Conservation (phyloP, 2,888 invertebrate genomes). For the Hirtodrosophila cameraria region DNA sequence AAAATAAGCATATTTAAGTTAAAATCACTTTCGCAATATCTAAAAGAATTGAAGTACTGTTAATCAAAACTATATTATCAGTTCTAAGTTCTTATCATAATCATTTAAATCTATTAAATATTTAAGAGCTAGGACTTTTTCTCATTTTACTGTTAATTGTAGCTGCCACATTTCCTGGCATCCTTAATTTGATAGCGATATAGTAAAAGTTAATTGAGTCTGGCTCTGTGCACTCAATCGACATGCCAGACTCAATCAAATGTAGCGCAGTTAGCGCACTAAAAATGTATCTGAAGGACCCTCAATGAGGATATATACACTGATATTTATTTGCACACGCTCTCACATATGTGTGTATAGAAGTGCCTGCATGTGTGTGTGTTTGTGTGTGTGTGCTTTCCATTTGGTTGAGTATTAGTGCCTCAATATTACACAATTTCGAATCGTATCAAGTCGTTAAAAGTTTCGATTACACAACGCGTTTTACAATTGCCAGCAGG, state of each 20-base stretch:
- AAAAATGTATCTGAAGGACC: slow-evolving; percentile 74
- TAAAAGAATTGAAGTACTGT: too few species aligned
- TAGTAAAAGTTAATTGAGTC: slow-evolving; percentile 31
- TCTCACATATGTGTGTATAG: slow-evolving; percentile 11
- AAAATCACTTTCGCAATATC: too few species aligned
- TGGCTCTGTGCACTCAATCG: slow-evolving; percentile 48
- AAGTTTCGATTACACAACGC: slow-evolving; percentile 81
- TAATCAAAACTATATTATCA: too few species aligned
- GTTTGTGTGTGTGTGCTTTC: slow-evolving; percentile 34
- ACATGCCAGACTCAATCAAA: slow-evolving; percentile 53
- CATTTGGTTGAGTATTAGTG: slow-evolving; percentile 75
- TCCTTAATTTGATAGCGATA: slow-evolving; percentile 12
- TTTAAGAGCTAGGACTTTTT: too few species aligned
- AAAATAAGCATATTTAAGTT: too few species aligned
- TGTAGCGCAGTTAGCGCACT: slow-evolving; percentile 53
- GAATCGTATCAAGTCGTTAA: slow-evolving; percentile 80
- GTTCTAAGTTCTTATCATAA: too few species aligned
- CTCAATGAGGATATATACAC: slow-evolving; percentile 55
- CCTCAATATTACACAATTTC: slow-evolving; percentile 76
- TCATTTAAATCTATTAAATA: too few species aligned
- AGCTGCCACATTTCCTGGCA: background rate
- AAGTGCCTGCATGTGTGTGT: slow-evolving; percentile 14
- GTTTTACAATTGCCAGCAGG: slow-evolving; percentile 71
- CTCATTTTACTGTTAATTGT: too few species aligned
- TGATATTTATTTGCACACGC: slow-evolving; percentile 61